Base-by-base conservation (phyloP, 2,888 invertebrate species). In the Drosophila pegasa region DNA sequence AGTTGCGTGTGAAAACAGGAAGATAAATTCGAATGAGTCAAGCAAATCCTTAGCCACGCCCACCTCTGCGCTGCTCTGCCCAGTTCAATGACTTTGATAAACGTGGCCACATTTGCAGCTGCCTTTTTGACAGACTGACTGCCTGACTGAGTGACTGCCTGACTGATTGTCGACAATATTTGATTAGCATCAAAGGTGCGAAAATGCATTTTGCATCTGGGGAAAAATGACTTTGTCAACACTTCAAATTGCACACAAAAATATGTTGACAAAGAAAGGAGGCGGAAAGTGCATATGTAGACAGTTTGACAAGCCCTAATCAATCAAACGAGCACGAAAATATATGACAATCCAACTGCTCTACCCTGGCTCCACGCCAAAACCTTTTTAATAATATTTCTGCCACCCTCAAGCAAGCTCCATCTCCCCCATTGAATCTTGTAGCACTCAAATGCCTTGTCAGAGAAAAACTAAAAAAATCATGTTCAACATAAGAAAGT, bases 301-400 rank as follows among this genome's bases (percentile, higher is more conserved):
- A 57, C 63, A 47, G 74, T 79, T 71, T 87, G 81, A 81, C 83
- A 84, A 71, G 70, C 62, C 71, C 74, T 84, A 80, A 87, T 83
- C 83, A 83, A 83, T 83, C 83, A 83, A 81, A 66, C 40, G 10
- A 43, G 51, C 65, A 47, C 51, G 58, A 43, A 54, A 62, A 64
- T 72, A 41, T 79, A 83, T 85, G 85, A 80, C 85, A 75, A 25
- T 22, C 35, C 27, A 27, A 27, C 43, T 45, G 41, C 22, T 1
- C 1, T 25, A 8, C 9, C 2, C 64, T 54, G n/a, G 33, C 10
- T 3, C 47, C 12, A 10, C 56, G 22, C 55, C 52, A 70, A 74
- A 87, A 85, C 86, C 86, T 87, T 87, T 85, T 87, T 85, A 82
- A 87, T 85, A 85, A 83, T 85, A 71, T 75, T 79, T 80, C 25